These are phyloP conservation scores for Riparia riparia DNA, from an alignment of 2,113 vertebrate genomes.

Conservation along the genomic window DNA sequence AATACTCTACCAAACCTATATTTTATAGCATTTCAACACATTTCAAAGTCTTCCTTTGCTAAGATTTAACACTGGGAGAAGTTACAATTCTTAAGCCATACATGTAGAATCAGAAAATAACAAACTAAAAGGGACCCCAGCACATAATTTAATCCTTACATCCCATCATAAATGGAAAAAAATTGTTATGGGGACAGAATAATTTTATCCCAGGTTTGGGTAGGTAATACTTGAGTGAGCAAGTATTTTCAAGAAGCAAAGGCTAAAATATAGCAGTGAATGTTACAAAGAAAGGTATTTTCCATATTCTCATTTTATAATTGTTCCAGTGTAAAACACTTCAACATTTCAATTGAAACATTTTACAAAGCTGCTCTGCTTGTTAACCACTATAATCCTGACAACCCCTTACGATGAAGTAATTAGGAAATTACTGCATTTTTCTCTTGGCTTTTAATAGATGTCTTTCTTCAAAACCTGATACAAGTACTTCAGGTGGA, in stretches of 20 bases:
- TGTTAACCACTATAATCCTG: background rate
- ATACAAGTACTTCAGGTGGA: background rate
- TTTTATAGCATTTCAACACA: background rate
- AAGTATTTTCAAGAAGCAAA: background rate
- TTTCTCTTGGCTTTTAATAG: background rate
- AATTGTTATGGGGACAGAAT: background rate
- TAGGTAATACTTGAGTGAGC: fast-evolving
- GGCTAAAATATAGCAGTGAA: background rate
- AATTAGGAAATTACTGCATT: background rate
- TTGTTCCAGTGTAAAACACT: background rate
- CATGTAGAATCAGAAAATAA: background rate
- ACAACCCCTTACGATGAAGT: background rate
- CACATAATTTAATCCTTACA: background rate
- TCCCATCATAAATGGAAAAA: background rate
- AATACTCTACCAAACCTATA: background rate
- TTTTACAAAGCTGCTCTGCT: background rate
- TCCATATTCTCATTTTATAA: background rate
- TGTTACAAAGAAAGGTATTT: background rate
- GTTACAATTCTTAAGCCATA: background rate
- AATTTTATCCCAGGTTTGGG: background rate
- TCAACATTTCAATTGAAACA: background rate
- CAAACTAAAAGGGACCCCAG: background rate
- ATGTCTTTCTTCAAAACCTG: background rate
- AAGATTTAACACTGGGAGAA: background rate
- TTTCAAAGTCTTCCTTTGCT: background rate